These are phyloP conservation scores for Phytoseiulus persimilis DNA, from an alignment of 2,888 invertebrate genomes.

Conservation along the genomic window DNA sequence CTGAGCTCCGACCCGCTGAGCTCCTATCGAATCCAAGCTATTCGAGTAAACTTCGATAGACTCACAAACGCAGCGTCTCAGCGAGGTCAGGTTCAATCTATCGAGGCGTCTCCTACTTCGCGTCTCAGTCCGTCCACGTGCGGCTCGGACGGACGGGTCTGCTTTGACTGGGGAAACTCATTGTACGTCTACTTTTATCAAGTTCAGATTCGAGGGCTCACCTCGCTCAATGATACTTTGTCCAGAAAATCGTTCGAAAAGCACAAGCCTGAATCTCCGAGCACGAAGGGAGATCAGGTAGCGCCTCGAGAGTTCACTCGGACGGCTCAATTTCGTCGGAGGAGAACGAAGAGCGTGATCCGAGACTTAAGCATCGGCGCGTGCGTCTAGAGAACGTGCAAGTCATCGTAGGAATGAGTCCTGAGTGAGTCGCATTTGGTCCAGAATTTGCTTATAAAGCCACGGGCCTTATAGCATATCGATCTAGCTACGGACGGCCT, in stretches of 20 bases:
- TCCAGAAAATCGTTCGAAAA: neutral
- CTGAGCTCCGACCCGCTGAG: too few species aligned
- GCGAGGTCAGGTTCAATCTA: neutral
- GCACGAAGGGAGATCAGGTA: too few species aligned
- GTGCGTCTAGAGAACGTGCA: conserved; percentile 14
- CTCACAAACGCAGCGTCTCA: neutral
- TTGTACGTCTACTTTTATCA: neutral
- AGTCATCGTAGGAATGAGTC: conserved; percentile 25
- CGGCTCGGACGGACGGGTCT: neutral
- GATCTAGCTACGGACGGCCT: conserved; percentile 16
- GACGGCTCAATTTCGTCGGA: neutral
- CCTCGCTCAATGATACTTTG: neutral
- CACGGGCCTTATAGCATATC: conserved; percentile 23
- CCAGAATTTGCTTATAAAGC: conserved; percentile 33
- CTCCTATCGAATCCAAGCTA: neutral
- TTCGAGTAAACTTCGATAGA: neutral
- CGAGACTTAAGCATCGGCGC: too few species aligned
- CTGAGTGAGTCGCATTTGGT: conserved; percentile 35
- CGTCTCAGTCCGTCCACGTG: neutral
- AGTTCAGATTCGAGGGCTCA: neutral
- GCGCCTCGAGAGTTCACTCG: neutral
- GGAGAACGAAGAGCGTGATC: neutral
- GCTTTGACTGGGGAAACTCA: neutral
- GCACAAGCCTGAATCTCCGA: too few species aligned
- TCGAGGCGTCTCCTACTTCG: neutral